Conservation (phyloP, 1,140 invertebrate species). For the Calephelis virginiensis region DNA sequence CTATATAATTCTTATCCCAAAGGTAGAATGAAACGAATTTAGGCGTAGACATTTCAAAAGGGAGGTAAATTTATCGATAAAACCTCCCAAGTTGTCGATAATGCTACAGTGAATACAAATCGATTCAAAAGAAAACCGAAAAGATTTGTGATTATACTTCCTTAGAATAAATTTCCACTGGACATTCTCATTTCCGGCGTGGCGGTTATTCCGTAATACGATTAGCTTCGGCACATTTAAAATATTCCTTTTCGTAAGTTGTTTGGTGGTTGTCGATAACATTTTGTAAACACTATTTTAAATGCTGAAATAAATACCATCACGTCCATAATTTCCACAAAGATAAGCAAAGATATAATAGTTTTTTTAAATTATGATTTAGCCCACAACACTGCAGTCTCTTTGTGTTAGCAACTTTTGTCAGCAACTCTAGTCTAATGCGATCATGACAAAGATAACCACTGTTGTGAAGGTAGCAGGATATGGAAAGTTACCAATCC, state of each 20-base stretch:
- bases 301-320: no score
- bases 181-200: conserved; percentile 36
- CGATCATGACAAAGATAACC: no score
- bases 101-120: conserved; percentile 12
- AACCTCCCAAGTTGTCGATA: conserved; percentile 2
- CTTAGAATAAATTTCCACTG: conserved; percentile 31
- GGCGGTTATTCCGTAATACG: conserved; percentile 23
- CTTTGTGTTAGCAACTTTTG: no score
- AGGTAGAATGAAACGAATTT: no score
- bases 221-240: conserved; percentile 18
- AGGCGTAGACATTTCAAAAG: background rate
- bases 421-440: no score
- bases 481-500: no score
- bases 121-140: conserved; percentile 18
- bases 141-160: conserved; percentile 35
- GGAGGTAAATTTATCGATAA: background rate
- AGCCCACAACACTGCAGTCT: no score
- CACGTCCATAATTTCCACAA: no score
- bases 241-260: conserved; percentile 6
- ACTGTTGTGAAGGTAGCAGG: no score
- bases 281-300: conserved; percentile 3
- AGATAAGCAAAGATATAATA: no score
- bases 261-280: background rate
- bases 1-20: no score
- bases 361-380: no score